Conservation (phyloP, 2,113 vertebrate species). For the Haplotaxodon microlepis region DNA sequence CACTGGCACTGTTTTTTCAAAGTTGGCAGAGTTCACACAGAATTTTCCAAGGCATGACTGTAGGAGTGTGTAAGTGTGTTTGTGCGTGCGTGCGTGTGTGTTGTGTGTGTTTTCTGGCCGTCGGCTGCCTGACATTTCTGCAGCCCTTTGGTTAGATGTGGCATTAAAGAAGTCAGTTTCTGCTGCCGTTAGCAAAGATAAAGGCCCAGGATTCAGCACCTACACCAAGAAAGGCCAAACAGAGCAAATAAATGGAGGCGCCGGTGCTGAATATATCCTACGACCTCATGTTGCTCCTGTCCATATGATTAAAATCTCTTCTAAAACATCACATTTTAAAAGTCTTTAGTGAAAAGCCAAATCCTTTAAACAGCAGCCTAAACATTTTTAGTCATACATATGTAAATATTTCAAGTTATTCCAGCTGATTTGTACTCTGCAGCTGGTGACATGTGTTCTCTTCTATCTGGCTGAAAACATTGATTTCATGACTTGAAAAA, state of each 20-base stretch:
- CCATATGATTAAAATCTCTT: neutral
- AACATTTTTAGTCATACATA: neutral
- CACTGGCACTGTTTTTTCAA: neutral
- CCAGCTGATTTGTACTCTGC: neutral
- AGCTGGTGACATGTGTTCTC: slow-evolving; percentile 81
- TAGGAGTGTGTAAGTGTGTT: neutral
- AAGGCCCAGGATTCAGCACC: neutral
- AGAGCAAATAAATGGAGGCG: neutral
- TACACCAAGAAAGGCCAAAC: neutral
- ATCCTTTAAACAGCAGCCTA: neutral
- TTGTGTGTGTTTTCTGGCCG: neutral
- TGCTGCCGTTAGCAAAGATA: neutral
- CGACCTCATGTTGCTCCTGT: neutral
- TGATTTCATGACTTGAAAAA: slow-evolving; percentile 89
- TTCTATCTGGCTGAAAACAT: slow-evolving; percentile 85
- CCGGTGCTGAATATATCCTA: neutral
- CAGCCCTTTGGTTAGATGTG: slow-evolving; percentile 26
- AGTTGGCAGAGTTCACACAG: neutral
- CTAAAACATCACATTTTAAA: neutral
- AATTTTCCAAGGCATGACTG: neutral
- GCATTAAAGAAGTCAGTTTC: slow-evolving; percentile 29
- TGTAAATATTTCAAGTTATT: neutral
- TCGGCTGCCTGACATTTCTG: slow-evolving; percentile 35
- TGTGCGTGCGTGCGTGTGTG: neutral
- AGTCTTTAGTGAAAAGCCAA: neutral